These are phyloP conservation scores for Epistrophe grossulariae DNA, from an alignment of 2,888 invertebrate species.

Conservation along the genomic window DNA sequence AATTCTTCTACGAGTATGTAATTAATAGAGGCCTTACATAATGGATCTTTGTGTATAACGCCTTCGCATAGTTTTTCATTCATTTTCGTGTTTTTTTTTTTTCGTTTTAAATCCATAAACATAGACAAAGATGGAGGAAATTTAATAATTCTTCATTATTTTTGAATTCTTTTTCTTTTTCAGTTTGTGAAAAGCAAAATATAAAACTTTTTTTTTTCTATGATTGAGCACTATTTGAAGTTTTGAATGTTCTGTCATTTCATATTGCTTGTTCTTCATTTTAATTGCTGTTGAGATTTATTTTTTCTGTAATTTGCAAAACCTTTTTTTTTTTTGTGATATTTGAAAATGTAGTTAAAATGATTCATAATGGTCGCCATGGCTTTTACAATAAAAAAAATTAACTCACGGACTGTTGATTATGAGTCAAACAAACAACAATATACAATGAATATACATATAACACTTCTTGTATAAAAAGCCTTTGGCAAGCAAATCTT, in stretches of 20 bases:
- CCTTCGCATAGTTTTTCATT: conserved; percentile 5
- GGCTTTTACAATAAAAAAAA: neutral
- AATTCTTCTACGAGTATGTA: conserved; percentile 8
- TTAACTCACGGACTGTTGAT: conserved; percentile 42
- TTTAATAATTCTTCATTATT: neutral
- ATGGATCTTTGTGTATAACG: conserved; percentile 31
- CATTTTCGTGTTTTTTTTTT: neutral
- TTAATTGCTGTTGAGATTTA: conserved; percentile 19
- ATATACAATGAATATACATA: neutral
- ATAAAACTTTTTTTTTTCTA: neutral
- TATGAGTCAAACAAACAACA: conserved; percentile 37
- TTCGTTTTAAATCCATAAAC: conserved; percentile 10
- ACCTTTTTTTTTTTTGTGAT: neutral
- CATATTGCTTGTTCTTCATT: conserved; percentile 7
- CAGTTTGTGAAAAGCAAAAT: neutral
- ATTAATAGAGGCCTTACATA: conserved; percentile 25
- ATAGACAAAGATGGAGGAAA: conserved; percentile 10
- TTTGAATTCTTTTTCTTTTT: conserved; percentile 1
- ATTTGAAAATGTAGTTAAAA: conserved; percentile 3
- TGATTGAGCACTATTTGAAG: neutral
- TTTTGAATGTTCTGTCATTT: conserved; percentile 19
- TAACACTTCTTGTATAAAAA: conserved; percentile 27
- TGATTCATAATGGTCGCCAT: conserved; percentile 10
- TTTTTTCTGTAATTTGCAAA: conserved; percentile 11
- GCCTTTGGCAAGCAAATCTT: neutral